Evolutionary conservation across 2,888 invertebrate genomes (phyloP), one percentile per base, ranked within the genome.

Genomic region (Subacronicta megacephala): DNA sequence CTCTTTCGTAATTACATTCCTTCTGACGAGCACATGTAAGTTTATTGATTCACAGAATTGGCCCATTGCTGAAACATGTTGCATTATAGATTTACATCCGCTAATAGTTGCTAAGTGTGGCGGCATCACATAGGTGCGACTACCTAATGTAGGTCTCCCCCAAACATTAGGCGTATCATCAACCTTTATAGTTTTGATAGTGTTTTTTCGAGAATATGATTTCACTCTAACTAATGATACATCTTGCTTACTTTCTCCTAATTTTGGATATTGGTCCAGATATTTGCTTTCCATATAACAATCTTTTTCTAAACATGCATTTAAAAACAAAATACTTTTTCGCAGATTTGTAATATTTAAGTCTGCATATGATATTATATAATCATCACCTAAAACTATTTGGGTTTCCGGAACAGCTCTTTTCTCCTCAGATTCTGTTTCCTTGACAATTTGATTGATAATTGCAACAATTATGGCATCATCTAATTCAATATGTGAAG

Each of bases 101-200:
- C 84, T 90, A 29, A 92, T 84, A 33, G 87, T 89, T 2, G 85
- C 75, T 65, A 87, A 88, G 56, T 89, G 81, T 10, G 92, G 90
- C 15, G 92, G 92, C 0, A 92, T 61, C 3, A 91, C 83, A 83
- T 83, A 84, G 12, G 72, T 72, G 23, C 73, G 43, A 16, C 33
- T 46, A 3, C 2, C 16, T n/a, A 83, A 67, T 20, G 42, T 37
- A 18, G 68, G 72, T 12, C 61, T 72, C 6, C 90, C 91, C 90
- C 90, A 92, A 53, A 92, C 76, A 67, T 87, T 85, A 17, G 87
- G 87, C 16, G 46, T 17, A 1, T 65, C 42, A 17, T 58, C 43
- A 10, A 78, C 7, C n/a, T 56, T 56, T 46, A 62, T 38, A 16
- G 62, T 64, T 42, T 65, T 61, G 13, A 75, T 68, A 18, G 54